A percentile compares a stretch with the other conserved stretches of the same genome.
Conservation (phyloP, 2,888 invertebrate genomes). For the Cephus runcator region DNA sequence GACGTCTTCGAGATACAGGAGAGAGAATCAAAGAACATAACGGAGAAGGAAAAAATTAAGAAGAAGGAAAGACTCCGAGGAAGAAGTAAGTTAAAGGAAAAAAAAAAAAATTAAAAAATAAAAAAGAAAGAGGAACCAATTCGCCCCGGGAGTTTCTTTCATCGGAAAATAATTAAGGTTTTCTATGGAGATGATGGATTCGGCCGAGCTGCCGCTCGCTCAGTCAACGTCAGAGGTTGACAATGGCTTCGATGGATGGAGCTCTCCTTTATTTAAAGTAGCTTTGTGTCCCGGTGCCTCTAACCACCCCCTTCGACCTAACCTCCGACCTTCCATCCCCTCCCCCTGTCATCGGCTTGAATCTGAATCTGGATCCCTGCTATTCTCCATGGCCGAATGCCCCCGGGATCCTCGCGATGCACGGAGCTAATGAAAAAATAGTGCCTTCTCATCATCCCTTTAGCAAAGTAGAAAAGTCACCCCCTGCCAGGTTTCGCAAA, state of each 20-base stretch:
- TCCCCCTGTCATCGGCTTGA: conserved; percentile 28
- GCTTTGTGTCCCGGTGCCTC: conserved; percentile 57
- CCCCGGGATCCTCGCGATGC: conserved; percentile 20
- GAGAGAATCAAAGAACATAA: not conserved
- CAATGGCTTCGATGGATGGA: conserved; percentile 65
- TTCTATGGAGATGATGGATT: conserved; percentile 66
- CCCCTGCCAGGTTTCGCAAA: not conserved
- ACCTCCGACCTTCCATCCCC: conserved; percentile 26
- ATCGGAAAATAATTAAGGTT: conserved; percentile 66
- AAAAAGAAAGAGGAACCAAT: conserved; percentile 38
- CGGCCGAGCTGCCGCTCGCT: conserved; percentile 57
- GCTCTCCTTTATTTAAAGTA: conserved; percentile 66
- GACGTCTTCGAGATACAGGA: not conserved
- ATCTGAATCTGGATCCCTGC: conserved; percentile 40
- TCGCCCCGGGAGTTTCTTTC: conserved; percentile 53
- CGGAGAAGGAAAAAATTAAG: not conserved
- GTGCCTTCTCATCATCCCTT: conserved; percentile 43
- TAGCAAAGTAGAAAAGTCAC: conserved; percentile 34
- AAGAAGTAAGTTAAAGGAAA: not conserved
- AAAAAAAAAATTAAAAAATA: not conserved
- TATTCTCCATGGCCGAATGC: conserved; percentile 25
- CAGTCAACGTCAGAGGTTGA: conserved; percentile 65
- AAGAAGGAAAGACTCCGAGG: not conserved
- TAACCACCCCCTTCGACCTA: not conserved
- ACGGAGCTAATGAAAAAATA: conserved; percentile 47